Evolutionary conservation across 2,888 invertebrate genomes (phyloP).

Genomic region (Aquatica leii): DNA sequence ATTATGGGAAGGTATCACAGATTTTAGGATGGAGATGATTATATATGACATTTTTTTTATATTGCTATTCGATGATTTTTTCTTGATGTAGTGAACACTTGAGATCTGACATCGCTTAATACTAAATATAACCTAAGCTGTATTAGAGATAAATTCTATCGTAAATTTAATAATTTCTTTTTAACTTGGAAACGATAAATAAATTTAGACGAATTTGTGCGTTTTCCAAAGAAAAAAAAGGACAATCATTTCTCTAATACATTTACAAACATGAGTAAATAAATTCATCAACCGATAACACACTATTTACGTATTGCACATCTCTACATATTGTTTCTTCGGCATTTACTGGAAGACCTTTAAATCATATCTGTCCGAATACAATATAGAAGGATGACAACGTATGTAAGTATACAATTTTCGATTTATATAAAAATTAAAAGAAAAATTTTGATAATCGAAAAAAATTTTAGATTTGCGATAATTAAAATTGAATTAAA

Average conservation of each 20-base stretch:
- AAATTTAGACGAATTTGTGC: conserved; percentile 29
- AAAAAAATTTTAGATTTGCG: conserved; percentile 21
- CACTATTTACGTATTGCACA: conserved; percentile 34
- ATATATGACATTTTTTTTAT: conserved; percentile 37
- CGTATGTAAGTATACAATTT: conserved; percentile 26
- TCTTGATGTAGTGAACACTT: conserved; percentile 39
- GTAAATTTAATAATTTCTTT: too few species aligned
- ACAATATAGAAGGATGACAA: conserved; percentile 38
- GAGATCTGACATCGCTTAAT: conserved; percentile 36
- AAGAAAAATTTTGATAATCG: too few species aligned
- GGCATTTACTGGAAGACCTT: conserved; percentile 37
- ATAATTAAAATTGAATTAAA: conserved; percentile 16
- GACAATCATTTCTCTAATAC: conserved; percentile 26
- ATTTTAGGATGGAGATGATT: conserved; percentile 46
- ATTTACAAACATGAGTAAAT: conserved; percentile 29
- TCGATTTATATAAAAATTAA: neutral
- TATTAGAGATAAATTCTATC: conserved; percentile 32
- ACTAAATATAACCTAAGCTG: conserved; percentile 31
- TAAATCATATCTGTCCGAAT: conserved; percentile 34
- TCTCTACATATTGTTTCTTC: conserved; percentile 37
- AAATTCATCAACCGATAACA: conserved; percentile 17
- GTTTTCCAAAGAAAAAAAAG: conserved; percentile 15
- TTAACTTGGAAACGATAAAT: neutral
- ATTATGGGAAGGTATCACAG: conserved; percentile 46
- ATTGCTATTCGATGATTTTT: conserved; percentile 37